Conservation (phyloP, 2,113 vertebrate genomes). For the Grus americana region DNA sequence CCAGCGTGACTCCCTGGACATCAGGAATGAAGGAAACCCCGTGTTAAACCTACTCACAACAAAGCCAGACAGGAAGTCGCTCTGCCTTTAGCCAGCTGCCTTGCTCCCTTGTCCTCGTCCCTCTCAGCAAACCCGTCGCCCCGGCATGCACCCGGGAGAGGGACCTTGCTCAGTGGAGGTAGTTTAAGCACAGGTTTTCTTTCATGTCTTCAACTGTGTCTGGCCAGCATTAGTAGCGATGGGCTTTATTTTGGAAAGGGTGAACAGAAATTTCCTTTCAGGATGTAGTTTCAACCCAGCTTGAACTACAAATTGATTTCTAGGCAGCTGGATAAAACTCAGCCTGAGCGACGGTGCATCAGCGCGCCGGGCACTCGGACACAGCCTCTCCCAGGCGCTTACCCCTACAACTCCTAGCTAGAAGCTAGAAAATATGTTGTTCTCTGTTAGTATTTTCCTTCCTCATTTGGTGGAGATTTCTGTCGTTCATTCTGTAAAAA, state of each 20-base stretch:
- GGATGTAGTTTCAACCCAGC: not conserved
- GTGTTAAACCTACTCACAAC: not conserved
- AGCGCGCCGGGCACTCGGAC: not conserved
- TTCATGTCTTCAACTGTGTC: not conserved
- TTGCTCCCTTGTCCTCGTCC: not conserved
- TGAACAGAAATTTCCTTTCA: not conserved
- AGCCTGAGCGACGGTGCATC: too few relatives aligned
- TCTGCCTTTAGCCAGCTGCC: not conserved
- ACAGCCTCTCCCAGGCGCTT: not conserved
- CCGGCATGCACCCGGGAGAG: not conserved
- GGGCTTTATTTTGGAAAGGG: not conserved
- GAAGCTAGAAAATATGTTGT: not conserved
- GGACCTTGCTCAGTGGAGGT: not conserved
- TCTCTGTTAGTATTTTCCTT: not conserved
- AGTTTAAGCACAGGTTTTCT: not conserved
- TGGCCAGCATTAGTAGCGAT: not conserved
- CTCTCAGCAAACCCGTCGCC: not conserved
- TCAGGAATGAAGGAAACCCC: not conserved
- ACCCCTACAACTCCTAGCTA: not conserved
- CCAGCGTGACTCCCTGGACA: not conserved
- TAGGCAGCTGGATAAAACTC: not conserved
- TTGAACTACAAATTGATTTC: not conserved
- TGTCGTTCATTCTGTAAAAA: not conserved
- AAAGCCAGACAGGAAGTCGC: not conserved
- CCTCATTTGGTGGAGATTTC: not conserved